Evolutionary conservation across 2,113 vertebrate genomes (phyloP).

Genomic region (Bostrychus sinensis): DNA sequence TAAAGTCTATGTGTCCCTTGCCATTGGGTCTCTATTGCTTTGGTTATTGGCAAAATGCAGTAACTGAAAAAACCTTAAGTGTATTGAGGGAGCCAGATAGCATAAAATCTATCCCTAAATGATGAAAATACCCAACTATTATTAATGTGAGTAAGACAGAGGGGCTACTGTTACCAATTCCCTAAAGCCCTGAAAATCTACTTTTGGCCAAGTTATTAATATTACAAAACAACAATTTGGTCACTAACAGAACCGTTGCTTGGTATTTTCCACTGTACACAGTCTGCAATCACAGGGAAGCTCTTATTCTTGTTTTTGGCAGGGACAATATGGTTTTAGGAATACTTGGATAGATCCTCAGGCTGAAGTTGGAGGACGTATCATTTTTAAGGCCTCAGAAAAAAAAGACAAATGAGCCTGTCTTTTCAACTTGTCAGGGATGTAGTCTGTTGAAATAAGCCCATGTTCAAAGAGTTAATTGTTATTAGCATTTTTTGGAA

Average conservation of each 20-base stretch:
- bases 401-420: conserved; percentile 52
- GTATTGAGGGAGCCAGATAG: background rate
- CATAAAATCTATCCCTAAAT: background rate
- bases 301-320: conserved; percentile 34
- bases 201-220: background rate
- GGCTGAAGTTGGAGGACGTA: conserved; percentile 48
- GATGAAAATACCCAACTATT: background rate
- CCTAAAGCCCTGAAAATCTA: background rate
- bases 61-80: background rate
- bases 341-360: conserved; percentile 30
- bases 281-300: conserved; percentile 5
- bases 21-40: no score
- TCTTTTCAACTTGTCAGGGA: conserved; percentile 62
- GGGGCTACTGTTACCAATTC: background rate
- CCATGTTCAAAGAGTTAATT: no score
- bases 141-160: background rate
- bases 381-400: conserved; percentile 51
- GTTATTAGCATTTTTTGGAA: no score
- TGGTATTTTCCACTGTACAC: background rate
- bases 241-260: background rate
- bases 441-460: conserved; percentile 40
- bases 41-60: background rate
- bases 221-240: background rate
- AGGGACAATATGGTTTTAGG: conserved; percentile 24
- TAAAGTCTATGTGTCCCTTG: no score